Conservation (phyloP, 1,140 invertebrate species). For the Drosophila takahashii region DNA sequence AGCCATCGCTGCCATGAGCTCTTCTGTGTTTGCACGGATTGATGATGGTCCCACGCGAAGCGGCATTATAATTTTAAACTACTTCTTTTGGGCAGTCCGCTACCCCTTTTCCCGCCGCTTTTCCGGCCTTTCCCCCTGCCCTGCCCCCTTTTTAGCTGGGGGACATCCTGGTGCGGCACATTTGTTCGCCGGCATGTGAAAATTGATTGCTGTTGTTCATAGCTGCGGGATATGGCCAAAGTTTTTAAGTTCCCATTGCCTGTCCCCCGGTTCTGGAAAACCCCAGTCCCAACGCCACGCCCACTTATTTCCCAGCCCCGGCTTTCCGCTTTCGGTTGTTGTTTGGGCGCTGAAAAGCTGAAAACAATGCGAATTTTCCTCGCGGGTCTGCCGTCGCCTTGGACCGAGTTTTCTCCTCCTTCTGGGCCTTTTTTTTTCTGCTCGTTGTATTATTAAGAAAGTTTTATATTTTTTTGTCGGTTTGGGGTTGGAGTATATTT, state of each 20-base stretch:
- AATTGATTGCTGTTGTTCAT: slow-evolving; percentile 82
- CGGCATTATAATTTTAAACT: slow-evolving; percentile 77
- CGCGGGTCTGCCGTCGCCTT: slow-evolving; percentile 76
- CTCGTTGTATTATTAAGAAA: slow-evolving; percentile 80
- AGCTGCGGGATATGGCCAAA: slow-evolving; percentile 81
- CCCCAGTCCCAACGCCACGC: slow-evolving; percentile 12
- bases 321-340: slow-evolving; percentile 41
- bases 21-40: slow-evolving; percentile 38
- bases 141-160: neutral
- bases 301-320: slow-evolving; percentile 5
- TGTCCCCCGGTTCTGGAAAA: slow-evolving; percentile 31
- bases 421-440: slow-evolving; percentile 21
- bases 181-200: slow-evolving; percentile 80
- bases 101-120: neutral
- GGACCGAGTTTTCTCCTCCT: slow-evolving; percentile 56
- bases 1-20: neutral
- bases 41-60: slow-evolving; percentile 57
- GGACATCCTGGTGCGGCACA: slow-evolving; percentile 72
- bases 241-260: slow-evolving; percentile 75
- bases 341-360: slow-evolving; percentile 78
- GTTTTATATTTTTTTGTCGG: slow-evolving; percentile 78
- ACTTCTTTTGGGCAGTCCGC: slow-evolving; percentile 34
- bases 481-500: slow-evolving; percentile 74
- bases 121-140: neutral
- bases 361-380: slow-evolving; percentile 80